Evolutionary conservation across 2,113 vertebrate species (phyloP).

Genomic region (Telmatochromis sp.): DNA sequence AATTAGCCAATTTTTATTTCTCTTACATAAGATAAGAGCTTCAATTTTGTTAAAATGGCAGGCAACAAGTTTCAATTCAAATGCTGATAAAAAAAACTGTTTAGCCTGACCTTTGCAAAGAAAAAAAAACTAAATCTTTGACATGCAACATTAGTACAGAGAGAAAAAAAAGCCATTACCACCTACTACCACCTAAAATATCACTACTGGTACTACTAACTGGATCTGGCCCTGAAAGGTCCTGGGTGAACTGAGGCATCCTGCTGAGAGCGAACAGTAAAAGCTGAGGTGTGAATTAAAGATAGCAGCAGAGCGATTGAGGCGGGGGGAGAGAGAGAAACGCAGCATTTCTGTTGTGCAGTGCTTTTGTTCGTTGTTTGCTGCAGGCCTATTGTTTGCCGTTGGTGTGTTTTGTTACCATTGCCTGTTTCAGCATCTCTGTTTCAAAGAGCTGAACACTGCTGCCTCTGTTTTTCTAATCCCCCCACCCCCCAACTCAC

Average conservation of each 20-base stretch:
- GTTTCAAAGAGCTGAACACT: conserved; percentile 32
- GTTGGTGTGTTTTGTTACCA: conserved; percentile 48
- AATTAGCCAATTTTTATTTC: not conserved
- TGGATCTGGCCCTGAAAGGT: not conserved
- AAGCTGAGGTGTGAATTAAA: not conserved
- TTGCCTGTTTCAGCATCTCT: conserved; percentile 60
- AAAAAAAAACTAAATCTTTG: not conserved
- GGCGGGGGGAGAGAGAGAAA: not conserved
- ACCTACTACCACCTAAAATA: not conserved
- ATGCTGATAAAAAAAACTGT: not conserved
- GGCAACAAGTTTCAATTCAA: not conserved
- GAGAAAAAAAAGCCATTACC: not conserved
- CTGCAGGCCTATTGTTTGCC: conserved; percentile 11
- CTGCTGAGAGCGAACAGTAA: not conserved
- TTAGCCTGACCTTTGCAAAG: not conserved
- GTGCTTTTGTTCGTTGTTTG: conserved; percentile 40
- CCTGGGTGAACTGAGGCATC: not conserved
- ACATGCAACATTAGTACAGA: not conserved
- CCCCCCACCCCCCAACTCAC: not conserved
- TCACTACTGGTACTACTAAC: not conserved
- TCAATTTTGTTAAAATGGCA: not conserved
- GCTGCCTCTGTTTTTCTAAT: conserved; percentile 38
- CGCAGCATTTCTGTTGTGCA: conserved; percentile 53
- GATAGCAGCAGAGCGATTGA: not conserved
- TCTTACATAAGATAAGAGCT: not conserved